Conservation (phyloP, 2,888 invertebrate genomes). For the Conistra vaccinii region DNA sequence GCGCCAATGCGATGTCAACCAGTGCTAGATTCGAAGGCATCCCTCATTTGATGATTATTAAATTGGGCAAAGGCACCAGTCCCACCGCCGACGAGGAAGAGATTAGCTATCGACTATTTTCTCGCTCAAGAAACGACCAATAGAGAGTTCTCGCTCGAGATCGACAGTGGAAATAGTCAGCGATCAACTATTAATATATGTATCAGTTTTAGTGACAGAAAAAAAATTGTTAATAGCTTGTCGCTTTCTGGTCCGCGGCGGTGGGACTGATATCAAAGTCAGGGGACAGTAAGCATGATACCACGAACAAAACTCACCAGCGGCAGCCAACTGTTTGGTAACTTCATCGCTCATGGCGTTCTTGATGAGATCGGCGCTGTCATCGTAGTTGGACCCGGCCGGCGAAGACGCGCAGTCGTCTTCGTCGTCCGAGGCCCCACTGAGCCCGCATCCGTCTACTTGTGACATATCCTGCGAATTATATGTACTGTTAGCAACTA, state of each 20-base stretch:
- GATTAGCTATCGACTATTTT: not conserved
- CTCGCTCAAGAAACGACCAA: too few species aligned
- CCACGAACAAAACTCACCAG: slow-evolving; percentile 92
- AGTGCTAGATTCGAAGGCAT: not conserved
- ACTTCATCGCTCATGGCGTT: slow-evolving; percentile 97
- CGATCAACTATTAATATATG: too few species aligned
- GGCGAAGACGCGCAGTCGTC: slow-evolving; percentile 96
- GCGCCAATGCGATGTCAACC: not conserved
- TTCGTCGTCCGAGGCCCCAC: slow-evolving; percentile 93
- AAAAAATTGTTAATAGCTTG: not conserved
- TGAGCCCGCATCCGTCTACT: slow-evolving; percentile 89
- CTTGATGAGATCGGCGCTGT: slow-evolving; percentile 95
- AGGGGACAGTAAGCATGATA: not conserved
- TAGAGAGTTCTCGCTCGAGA: not conserved
- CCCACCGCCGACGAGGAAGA: not conserved
- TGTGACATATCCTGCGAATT: slow-evolving; percentile 85
- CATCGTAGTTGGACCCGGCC: slow-evolving; percentile 94
- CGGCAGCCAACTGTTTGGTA: slow-evolving; percentile 98
- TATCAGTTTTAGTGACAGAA: not conserved
- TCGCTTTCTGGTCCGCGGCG: not conserved
- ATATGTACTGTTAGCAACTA: not conserved
- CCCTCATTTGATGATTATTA: not conserved
- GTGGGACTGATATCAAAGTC: not conserved
- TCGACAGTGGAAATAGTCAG: too few species aligned
- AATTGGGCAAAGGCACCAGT: not conserved